phyloP scores from a whole-genome alignment of 92 coral and sea anemone species.

The Chrysogorgia sp. region DNA sequence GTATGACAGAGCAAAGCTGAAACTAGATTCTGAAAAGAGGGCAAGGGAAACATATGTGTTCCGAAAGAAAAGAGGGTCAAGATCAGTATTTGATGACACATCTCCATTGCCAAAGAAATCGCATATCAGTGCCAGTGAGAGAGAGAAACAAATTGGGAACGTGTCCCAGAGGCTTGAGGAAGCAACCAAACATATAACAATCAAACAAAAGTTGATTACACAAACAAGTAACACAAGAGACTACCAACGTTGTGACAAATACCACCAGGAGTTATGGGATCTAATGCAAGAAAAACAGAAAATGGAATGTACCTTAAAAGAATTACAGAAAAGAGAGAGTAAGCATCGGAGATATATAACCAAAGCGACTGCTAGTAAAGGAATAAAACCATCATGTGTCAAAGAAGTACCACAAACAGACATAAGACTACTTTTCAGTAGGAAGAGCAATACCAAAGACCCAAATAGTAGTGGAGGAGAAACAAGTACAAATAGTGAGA shows the following conservation, averaged over 20 bases:
- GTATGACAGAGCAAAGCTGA: slow-evolving; percentile 43
- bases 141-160: background rate
- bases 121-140: background rate
- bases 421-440: background rate
- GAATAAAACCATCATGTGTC: background rate
- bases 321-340: background rate
- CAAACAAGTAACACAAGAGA: background rate
- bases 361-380: background rate
- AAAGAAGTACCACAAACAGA: background rate
- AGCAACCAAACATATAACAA: background rate
- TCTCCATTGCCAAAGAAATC: too few relatives aligned
- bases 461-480: too few relatives aligned
- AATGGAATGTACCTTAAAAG: background rate
- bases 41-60: slow-evolving; percentile 47
- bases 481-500: too few relatives aligned
- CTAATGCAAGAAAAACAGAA: background rate
- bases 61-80: slow-evolving; percentile 31
- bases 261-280: background rate
- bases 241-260: background rate
- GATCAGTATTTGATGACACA: too few relatives aligned
- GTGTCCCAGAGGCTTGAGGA: too few relatives aligned
- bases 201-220: background rate
- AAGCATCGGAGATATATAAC: background rate
- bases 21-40: slow-evolving; percentile 37
- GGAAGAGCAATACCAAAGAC: background rate